Evolutionary conservation across 2,888 invertebrate species (phyloP), one percentile per base, ranked within the genome.

Genomic region (Ennomos erosarius): DNA sequence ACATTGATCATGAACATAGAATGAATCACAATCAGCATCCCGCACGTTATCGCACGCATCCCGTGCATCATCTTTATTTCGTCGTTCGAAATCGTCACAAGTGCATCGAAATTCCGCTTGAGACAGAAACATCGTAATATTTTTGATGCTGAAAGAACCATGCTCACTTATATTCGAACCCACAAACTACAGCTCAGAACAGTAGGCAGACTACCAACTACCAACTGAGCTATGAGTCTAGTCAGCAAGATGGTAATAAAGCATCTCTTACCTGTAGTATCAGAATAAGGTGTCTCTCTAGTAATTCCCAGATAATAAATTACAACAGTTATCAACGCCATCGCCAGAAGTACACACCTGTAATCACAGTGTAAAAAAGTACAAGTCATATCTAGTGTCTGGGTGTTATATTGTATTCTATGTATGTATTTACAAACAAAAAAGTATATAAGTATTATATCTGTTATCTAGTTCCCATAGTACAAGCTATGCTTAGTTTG

Each of bases 21-120:
- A 43, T 43, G 43, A 3, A 13, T 9, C 16, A 43, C 43, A 33
- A 43, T 33, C 26, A 43, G 1, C 3, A 33, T n/a, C 9, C 43
- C 43, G 8, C 43, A 5, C 3, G 43, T 43, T 3, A 43, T 26
- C 0, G 43, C 43, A 2, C 43, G 43, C 33, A 43, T 43, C 3
- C 43, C 43, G n/a, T 43, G 43, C 43, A 43, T 43, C 10, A 10
- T 8, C n/a, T 10, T 43, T 1, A 43, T n/a, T 43, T 43, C 43
- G 6, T 12, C 8, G 10, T 10, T 43, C 1, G 10, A 6, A 10
- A n/a, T 33, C 10, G 9, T n/a, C 10, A 9, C 9, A n/a, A 43
- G 43, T 33, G 26, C 26, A 0, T 43, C 33, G 26, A 43, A 43
- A 16, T 43, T 43, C 1, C 26, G 43, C n/a, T 9, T 43, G 13